Evolutionary conservation across 1,140 invertebrate species (phyloP).

Genomic region (Drosophila quadrilineata): DNA sequence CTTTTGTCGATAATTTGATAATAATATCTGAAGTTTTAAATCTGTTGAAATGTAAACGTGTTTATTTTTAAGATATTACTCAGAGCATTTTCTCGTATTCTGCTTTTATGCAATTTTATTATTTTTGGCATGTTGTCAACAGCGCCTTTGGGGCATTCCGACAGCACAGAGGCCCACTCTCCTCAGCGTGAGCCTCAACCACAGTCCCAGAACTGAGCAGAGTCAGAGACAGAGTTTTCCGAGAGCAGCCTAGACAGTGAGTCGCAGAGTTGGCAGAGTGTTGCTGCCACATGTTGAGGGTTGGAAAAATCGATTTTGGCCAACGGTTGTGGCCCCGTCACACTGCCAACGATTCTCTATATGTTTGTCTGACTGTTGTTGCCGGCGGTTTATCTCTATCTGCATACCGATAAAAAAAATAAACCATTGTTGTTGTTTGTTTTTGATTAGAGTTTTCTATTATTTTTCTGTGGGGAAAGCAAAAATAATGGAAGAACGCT

Average conservation of each 20-base stretch:
- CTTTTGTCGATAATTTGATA: too few relatives aligned
- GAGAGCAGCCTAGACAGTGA: conserved; percentile 14
- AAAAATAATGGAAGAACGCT: not conserved
- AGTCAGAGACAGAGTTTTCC: too few relatives aligned
- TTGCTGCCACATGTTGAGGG: conserved; percentile 35
- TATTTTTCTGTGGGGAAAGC: not conserved
- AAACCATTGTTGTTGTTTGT: conserved; percentile 53
- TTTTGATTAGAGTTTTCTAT: conserved; percentile 12
- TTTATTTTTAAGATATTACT: too few relatives aligned
- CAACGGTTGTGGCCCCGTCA: conserved; percentile 14
- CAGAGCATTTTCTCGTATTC: too few relatives aligned
- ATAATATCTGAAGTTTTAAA: too few relatives aligned
- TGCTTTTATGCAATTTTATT: conserved; percentile 28
- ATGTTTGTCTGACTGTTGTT: conserved; percentile 8
- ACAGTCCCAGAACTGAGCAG: not conserved
- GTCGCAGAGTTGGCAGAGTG: not conserved
- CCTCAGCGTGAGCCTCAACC: conserved; percentile 4
- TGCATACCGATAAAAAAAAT: conserved; percentile 50
- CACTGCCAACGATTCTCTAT: too few relatives aligned
- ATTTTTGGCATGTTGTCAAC: conserved; percentile 21
- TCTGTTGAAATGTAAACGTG: too few relatives aligned
- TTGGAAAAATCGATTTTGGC: conserved; percentile 65
- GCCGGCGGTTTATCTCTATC: conserved; percentile 53
- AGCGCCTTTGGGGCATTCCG: not conserved
- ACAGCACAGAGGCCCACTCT: too few relatives aligned